Percentiles rank a stretch among this genome's conserved stretches.
phyloP scores from a whole-genome alignment of 1,140 invertebrate genomes.

The Bradynema listronoti region DNA sequence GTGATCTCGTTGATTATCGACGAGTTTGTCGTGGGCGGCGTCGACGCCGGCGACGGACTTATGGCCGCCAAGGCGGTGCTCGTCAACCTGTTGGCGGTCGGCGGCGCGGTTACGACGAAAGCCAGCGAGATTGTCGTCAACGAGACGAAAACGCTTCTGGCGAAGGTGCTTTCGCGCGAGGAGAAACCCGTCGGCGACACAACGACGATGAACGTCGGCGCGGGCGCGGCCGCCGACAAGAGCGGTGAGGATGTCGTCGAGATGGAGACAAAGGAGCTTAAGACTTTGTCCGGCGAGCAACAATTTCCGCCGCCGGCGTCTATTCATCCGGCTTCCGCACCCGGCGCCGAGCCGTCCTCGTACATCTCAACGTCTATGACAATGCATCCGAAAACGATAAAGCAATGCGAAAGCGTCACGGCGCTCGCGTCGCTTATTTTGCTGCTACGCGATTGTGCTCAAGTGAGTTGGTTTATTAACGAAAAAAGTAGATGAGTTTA shows the following conservation, averaged over 20 bases:
- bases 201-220: no score
- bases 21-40: conserved; percentile 16
- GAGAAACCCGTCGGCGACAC: no score
- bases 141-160: conserved; percentile 22
- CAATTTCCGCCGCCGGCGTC: not conserved
- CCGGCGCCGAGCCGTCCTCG: not conserved
- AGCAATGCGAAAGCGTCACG: conserved; percentile 9
- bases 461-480: conserved; percentile 10
- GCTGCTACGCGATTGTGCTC: conserved; percentile 6
- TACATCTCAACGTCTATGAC: no score
- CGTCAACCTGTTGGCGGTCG: conserved; percentile 8
- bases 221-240: not conserved
- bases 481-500: no score
- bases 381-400: not conserved
- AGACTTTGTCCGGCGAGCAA: not conserved
- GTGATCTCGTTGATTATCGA: conserved; percentile 28
- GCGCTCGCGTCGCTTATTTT: conserved; percentile 3
- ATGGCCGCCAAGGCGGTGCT: conserved; percentile 25
- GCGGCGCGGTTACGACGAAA: conserved; percentile 3
- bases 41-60: conserved; percentile 10
- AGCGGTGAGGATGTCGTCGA: not conserved
- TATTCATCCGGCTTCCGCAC: not conserved
- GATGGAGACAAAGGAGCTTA: not conserved
- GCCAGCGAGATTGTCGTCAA: conserved; percentile 14
- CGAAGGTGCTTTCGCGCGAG: not conserved